Base-by-base conservation (phyloP, 1,140 invertebrate species). In the Hermetia illucens region DNA sequence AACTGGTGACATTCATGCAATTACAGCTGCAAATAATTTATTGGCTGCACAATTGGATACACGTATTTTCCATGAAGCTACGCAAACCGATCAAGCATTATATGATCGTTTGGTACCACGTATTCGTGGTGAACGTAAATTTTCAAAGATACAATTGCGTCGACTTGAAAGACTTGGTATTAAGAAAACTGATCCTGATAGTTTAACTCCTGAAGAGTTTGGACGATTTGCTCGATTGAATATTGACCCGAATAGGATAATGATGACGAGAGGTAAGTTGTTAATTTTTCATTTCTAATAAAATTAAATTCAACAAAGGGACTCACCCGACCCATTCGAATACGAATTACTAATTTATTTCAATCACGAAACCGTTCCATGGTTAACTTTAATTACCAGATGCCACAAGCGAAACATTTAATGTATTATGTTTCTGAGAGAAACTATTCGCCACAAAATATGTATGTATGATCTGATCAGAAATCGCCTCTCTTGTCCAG, bases 1-100 rank as follows among this genome's bases (percentile, higher is more conserved):
- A 33, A 99, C 95, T 5, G 96, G 94, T 13, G 96, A 99, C 56
- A 97, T 98, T 45, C 96, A 99, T 62, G 95, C 95, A 1, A 84
- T 99, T 4, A 86, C 87, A 1, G 93, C 92, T 4, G 95, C 96
- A 5, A 97, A 98, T 63, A 99, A 99, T 67, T 67, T 99, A 5
- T 61, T 98, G 1, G 92, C 95, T 15, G 94, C 94, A 3, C 83
- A 90, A 54, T 69, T 92, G 48, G 93, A 97, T 61, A 83, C 93
- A 2, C 71, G 94, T 51, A 91, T 94, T 50, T 98, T 97, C 65
- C 95, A 99, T 59, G 96, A 99, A 63, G 64, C 77, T 1, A 83
- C 78, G 0, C 95, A 98, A 61, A 70, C 71, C 20, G 89, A 97
- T 54, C 69, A 81, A 36, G 86, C 77, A 0, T 62, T 99, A 0